Evolutionary conservation across 2,797 vertebrate genomes (phyloP), one percentile per base, ranked within the genome.

Genomic region (Argentina silus): DNA sequence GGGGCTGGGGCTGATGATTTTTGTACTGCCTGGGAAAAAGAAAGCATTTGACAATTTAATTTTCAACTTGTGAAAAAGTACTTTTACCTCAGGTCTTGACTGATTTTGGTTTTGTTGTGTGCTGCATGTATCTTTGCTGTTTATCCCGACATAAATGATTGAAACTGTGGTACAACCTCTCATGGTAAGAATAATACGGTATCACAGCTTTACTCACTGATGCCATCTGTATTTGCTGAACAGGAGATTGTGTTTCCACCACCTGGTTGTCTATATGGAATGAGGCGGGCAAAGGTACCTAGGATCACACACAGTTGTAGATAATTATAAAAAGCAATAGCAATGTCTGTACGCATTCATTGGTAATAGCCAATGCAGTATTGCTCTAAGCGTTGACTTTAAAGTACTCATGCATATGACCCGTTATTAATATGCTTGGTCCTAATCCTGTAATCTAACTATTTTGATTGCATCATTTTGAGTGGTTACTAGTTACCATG

Each of bases 401-500:
- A 36, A 36, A 36, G 27, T 36, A 36, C 27, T 36, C 27, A 36
- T 36, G 11, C 23, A 60, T 53, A 60, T 61, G 12, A 12, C 59
- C 59, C 27, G 59, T 27, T 5, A 36, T 7, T 43, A 63, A 62
- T 6, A 15, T n/a, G 27, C 11, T 48, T 48, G 6, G 47, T n/a
- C n/a, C n/a, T n/a, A n/a, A 8, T 48, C 7, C 1, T 12, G 6
- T 6, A 61, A 27, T 27, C 21, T 61, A 36, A 11, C 59, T 27
- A 10, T 9, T 9, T 11, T 10, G 10, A 27, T 9, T 36, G 45
- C 1, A 15, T 66, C 17, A 8, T 21, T 11, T 6, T 68, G 3
- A 42, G 1, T 45, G 9, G 44, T n/a, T 10, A 68, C 21, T 60
- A 67, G 42, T 86, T 85, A 93, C 92, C 51, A 55, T 3, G 70